These are phyloP conservation scores for Lophura nycthemera DNA, from an alignment of 2,113 vertebrate genomes.

Conservation along the genomic window DNA sequence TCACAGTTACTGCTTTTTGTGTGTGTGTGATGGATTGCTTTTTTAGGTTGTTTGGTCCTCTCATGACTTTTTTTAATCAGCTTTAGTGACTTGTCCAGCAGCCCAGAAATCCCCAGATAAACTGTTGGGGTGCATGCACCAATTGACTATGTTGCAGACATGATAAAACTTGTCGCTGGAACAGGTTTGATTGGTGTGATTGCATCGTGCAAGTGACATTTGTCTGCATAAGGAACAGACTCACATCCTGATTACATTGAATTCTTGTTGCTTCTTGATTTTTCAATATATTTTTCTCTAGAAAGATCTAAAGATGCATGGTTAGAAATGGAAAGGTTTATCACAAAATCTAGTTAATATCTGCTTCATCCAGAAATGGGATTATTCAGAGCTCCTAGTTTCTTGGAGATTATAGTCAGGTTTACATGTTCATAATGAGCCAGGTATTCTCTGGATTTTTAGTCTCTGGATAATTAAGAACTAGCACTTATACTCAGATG, in stretches of 20 bases:
- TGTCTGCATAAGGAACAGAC: fast-evolving
- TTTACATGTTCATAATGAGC: neutral
- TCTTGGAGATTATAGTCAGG: neutral
- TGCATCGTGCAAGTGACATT: fast-evolving
- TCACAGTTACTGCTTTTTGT: neutral
- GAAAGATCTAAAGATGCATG: neutral
- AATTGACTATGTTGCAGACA: neutral
- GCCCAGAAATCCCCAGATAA: neutral
- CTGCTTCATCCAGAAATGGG: neutral
- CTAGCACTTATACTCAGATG: neutral
- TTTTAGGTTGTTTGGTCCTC: neutral
- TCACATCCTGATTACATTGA: fast-evolving
- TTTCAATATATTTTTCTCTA: neutral
- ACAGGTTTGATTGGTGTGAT: neutral
- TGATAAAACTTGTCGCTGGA: neutral
- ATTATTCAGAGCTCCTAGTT: neutral
- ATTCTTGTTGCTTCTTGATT: neutral
- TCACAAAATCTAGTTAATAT: neutral
- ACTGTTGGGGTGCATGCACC: fast-evolving
- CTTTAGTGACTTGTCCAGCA: neutral
- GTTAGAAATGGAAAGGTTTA: neutral
- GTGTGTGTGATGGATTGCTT: neutral
- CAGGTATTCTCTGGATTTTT: neutral
- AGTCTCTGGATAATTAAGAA: neutral
- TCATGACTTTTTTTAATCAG: neutral